Evolutionary conservation across 2,888 invertebrate species (phyloP).

Genomic region (Lasioglossum zephyrum): DNA sequence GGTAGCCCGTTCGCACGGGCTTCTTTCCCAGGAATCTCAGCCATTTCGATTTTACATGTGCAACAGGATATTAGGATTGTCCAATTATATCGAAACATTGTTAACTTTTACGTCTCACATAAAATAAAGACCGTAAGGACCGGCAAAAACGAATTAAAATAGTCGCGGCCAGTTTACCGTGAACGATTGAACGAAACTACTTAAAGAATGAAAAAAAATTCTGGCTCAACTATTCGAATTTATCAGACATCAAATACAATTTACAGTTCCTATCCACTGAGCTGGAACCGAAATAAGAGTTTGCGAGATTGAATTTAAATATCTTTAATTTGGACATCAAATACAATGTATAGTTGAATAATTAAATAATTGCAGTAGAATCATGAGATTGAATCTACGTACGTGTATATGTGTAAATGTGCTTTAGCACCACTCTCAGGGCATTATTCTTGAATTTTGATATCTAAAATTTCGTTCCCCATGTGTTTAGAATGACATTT

Average conservation of each 20-base stretch:
- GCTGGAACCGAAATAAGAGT: neutral
- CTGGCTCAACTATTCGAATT: neutral
- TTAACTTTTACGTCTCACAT: neutral
- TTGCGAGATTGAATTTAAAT: neutral
- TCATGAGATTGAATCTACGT: too few relatives aligned
- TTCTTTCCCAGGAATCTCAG: neutral
- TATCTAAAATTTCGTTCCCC: too few relatives aligned
- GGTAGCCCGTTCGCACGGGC: neutral
- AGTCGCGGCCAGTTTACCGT: neutral
- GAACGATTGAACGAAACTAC: neutral
- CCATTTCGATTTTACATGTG: neutral
- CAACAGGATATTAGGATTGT: neutral
- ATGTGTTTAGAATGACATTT: too few relatives aligned
- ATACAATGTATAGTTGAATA: too few relatives aligned
- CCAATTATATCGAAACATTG: neutral
- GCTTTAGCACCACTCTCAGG: too few relatives aligned
- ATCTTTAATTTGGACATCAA: neutral
- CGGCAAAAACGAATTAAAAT: neutral
- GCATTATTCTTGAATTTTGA: neutral
- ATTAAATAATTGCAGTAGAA: too few relatives aligned
- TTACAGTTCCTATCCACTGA: too few relatives aligned
- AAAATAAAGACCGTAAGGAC: neutral
- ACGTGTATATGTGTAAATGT: too few relatives aligned
- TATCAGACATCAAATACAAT: neutral
- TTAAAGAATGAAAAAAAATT: neutral